A percentile compares a stretch with the other conserved stretches of the same genome.
phyloP scores from a whole-genome alignment of 2,113 vertebrate species.

The Orientallactaga bullata region DNA sequence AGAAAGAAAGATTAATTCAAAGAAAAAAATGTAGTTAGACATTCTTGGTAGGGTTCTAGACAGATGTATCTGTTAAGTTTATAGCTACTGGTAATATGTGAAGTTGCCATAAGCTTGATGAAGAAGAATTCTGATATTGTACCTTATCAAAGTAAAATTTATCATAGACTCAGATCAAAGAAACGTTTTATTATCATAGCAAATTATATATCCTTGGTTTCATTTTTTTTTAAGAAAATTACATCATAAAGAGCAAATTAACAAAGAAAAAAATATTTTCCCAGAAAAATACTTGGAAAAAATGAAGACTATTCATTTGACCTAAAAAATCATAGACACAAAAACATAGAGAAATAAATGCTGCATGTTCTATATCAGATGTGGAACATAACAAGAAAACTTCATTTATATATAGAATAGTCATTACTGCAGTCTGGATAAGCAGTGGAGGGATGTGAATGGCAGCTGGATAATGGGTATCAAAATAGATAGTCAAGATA shows the following conservation, averaged over 20 bases:
- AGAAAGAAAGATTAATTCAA: background rate
- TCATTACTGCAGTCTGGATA: background rate
- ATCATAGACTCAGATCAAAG: background rate
- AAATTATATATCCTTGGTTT: background rate
- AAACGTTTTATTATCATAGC: background rate
- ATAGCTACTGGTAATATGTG: background rate
- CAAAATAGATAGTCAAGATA: background rate
- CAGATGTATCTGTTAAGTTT: background rate
- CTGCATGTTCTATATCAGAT: background rate
- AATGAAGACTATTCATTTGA: background rate
- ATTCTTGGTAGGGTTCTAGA: background rate
- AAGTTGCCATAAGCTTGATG: background rate
- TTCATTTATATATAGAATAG: background rate
- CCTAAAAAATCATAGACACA: background rate
- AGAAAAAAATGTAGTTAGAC: background rate
- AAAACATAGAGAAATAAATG: background rate
- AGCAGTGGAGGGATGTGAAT: background rate
- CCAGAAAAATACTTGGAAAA: background rate
- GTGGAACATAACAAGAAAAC: background rate
- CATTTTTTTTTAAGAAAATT: background rate
- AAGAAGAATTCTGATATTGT: background rate
- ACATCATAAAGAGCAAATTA: background rate
- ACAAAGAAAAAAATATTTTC: background rate
- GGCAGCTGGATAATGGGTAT: background rate
- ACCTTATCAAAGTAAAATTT: background rate